Base-by-base conservation (phyloP, 2,797 vertebrate genomes). In the Trachops cirrhosus region DNA sequence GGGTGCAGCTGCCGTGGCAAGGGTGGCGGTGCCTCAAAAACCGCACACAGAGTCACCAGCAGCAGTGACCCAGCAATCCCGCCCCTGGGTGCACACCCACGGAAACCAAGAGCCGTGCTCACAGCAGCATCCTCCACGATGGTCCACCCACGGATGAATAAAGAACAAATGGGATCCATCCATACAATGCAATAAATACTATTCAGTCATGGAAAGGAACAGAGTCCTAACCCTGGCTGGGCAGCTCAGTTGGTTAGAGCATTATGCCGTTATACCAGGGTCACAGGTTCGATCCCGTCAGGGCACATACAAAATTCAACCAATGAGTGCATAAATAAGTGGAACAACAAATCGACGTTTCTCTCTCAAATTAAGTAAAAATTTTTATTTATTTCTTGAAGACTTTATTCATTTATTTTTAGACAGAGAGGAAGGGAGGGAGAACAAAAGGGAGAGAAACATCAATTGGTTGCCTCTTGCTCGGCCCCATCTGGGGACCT, bases 81-180 rank as follows among this genome's bases (percentile, higher is more conserved):
- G 14, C 22, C 9, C n/a, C 77, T 4, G 12, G 29, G n/a, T 6
- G 5, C 1, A 1, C 0, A 2, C 6, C 54, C 21, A 0, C 9
- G 18, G 41, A 41, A 50, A 37, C 6, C 8, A 18, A 41, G 16
- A 32, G n/a, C 41, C 0, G 18, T 0, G 6, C 7, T 32, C 78
- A 16, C 1, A 1, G 59, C 21, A 6, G 85, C 34, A 8, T 37
- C 5, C 3, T 9, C 24, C 54, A 34, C 14, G 7, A 37, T 0
- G 54, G 21, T 18, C 26, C 48, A 14, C 0, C 14, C 1, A 9
- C 14, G 0, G 34, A 24, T 1, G 6, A 26, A 26, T 0, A 46
- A 24, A 1, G 4, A 87, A 46, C 16, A 37, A 44, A 1, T 0
- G 37, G n/a, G 29, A 82, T 24, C 80, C 12, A 0, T 18, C 62